Evolutionary conservation across 2,888 invertebrate genomes (phyloP).

Genomic region (Anorthoa munda): DNA sequence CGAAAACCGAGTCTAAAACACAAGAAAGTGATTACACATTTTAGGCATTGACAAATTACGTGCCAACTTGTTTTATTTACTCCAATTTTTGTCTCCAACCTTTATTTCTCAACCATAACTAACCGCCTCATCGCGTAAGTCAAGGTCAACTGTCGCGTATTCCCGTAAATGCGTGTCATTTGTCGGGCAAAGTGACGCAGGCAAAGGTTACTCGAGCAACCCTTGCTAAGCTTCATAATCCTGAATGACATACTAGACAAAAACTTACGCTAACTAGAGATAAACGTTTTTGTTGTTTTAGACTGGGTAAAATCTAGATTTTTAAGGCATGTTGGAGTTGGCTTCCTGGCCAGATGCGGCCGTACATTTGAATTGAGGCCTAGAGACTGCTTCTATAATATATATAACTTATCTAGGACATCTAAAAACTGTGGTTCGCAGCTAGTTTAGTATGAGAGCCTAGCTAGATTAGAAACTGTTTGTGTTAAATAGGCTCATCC

Average conservation of each 20-base stretch:
- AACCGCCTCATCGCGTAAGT: conserved; percentile 20
- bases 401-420: neutral
- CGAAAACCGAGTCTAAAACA: no score
- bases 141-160: conserved; percentile 43
- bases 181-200: conserved; percentile 37
- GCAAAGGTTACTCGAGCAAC: conserved; percentile 15
- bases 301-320: neutral
- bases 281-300: conserved; percentile 5
- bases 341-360: neutral
- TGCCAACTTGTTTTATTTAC: conserved; percentile 8
- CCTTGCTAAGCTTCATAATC: conserved; percentile 43
- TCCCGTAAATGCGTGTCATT: conserved; percentile 34
- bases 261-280: conserved; percentile 22
- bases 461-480: neutral
- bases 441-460: neutral
- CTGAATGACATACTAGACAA: conserved; percentile 32
- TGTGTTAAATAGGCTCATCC: no score
- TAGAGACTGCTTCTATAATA: no score
- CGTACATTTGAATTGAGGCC: neutral
- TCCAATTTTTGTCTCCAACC: neutral
- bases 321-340: neutral
- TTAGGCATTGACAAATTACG: neutral
- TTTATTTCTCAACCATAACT: conserved; percentile 22
- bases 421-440: no score
- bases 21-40: neutral